Evolutionary conservation across 2,797 vertebrate genomes (phyloP), one percentile per base, ranked within the genome.

Genomic region (Lacerta agilis): DNA sequence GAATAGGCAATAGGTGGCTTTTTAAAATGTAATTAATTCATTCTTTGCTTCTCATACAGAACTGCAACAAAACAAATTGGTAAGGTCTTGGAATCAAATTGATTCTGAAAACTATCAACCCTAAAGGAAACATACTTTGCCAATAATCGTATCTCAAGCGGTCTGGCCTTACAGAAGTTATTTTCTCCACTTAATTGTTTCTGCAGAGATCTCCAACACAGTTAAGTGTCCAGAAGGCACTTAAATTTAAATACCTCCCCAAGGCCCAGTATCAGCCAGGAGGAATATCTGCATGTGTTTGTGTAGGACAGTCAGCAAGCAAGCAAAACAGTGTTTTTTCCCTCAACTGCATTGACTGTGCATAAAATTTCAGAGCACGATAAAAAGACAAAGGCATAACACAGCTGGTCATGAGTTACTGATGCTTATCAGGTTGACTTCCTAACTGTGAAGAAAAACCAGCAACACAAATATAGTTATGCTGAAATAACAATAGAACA

Each of bases 51-150:
- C 38, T 33, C 78, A 77, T 1, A 20, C 38, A 49, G 72, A n/a
- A 88, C 71, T 76, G 76, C 79, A 45, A 77, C 78, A 87, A 27
- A 91, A 33, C 92, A 87, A 81, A 6, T 81, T 89, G 91, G 86
- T 36, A 90, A 90, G 85, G 61, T n/a, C 38, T 83, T 92, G 72
- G 58, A 92, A 90, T 64, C 87, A 87, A 67, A 86, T 83, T 27
- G 33, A 93, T 85, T 86, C 66, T 85, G 89, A 49, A 88, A 77
- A 79, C 79, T 45, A 93, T 27, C 77, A 90, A 79, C 4, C 17
- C 58, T 90, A 87, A 91, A 92, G 87, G 92, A 96, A 95, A 95
- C 5, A 69, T 1, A 0, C 29, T 86, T 83, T 91, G 92, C 89
- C 90, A 94, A 85, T 82, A 86, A 93, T 90, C 15, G 69, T 29